phyloP scores from a whole-genome alignment of 2,113 vertebrate species.

The Redunca redunca region DNA sequence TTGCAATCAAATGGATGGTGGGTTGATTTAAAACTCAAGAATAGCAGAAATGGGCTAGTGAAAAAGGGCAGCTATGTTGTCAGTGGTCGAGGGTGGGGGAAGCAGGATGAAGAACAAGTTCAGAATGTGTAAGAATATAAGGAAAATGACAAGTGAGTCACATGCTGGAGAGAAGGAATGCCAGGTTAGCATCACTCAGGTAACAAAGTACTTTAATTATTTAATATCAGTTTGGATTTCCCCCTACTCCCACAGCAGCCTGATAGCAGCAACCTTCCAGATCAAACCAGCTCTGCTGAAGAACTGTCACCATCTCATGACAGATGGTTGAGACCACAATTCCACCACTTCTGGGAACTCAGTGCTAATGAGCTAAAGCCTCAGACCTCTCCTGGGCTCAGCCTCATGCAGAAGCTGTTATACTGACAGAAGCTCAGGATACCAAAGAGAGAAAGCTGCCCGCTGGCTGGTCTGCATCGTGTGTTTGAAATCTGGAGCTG shows the following conservation, averaged over 20 bases:
- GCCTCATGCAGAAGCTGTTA: neutral
- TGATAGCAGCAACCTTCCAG: neutral
- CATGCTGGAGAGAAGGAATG: neutral
- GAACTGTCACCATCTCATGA: neutral
- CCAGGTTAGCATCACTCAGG: neutral
- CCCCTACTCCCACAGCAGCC: neutral
- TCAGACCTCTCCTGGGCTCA: neutral
- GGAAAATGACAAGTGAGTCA: neutral
- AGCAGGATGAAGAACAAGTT: neutral
- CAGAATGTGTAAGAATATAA: neutral
- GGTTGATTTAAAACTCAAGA: neutral
- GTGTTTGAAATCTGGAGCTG: neutral
- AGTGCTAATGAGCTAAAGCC: neutral
- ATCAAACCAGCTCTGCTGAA: neutral
- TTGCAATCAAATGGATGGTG: neutral
- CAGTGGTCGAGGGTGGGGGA: neutral
- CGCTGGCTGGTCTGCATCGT: accelerated
- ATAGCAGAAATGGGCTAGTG: neutral
- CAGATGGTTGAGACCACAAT: neutral
- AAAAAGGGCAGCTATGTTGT: neutral
- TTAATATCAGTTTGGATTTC: neutral
- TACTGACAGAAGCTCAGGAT: neutral
- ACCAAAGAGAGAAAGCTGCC: neutral
- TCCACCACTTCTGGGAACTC: neutral
- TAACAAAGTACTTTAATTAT: neutral